Evolutionary conservation across 2,888 invertebrate genomes (phyloP), one percentile per base, ranked within the genome.

Genomic region (Chrysopilus asiliformis): DNA sequence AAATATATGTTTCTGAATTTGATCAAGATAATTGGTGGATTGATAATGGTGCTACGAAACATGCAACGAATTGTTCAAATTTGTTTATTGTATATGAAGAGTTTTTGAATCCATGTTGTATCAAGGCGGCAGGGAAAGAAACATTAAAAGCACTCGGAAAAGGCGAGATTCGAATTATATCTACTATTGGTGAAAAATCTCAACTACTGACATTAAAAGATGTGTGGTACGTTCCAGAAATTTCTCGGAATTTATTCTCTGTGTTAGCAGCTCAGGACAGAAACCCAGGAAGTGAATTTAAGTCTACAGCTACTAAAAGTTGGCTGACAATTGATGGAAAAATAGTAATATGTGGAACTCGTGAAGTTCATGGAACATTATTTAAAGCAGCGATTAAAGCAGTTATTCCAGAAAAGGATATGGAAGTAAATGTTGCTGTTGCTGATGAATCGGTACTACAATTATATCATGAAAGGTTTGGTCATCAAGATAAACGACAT

Each of bases 221-320:
- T n/a, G n/a, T n/a, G n/a, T n/a, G n/a, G n/a, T n/a, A 42, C 39
- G 52, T 51, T 27, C 50, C 50, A n/a, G 30, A 45, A 7, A 45
- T 47, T 36, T 39, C 40, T 12, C 46, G 36, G 27, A 50, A 50
- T 37, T 40, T 50, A 13, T 48, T 52, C 16, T 47, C 45, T 16
- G 45, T 48, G 35, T 37, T 47, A 36, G 45, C 45, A 37, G 47
- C 45, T 4, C 46, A 47, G 9, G 48, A 48, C 18, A 33, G 31
- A 18, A 38, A 38, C 38, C 14, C 30, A 27, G 3, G 19, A 4
- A 29, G 26, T n/a, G 3, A 14, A 22, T 30, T 30, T 2, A 6
- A 29, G 8, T 49, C 45, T 8, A 32, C 43, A 13, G 25, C 42
- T 19, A 43, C 39, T 7, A 39, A 41, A 18, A 47, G 45, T 38